Evolutionary conservation across 1,140 invertebrate genomes (phyloP).

Genomic region (Elymnias hypermnestra): DNA sequence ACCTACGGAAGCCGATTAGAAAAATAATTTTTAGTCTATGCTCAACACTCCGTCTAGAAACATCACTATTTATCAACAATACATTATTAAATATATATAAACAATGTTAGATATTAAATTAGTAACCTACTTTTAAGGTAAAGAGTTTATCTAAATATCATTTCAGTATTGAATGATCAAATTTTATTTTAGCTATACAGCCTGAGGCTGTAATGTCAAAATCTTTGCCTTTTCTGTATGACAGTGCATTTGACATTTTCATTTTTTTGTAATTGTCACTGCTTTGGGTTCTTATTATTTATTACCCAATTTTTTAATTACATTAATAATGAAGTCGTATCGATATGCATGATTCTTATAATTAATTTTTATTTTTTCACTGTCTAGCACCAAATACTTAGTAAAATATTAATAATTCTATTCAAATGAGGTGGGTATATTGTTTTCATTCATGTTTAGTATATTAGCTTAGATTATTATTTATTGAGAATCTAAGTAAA

Average conservation of each 20-base stretch:
- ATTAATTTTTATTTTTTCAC: slow-evolving; percentile 12
- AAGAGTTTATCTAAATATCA: slow-evolving; percentile 24
- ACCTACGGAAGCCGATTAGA: slow-evolving; percentile 41
- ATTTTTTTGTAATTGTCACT: too few relatives aligned
- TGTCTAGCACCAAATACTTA: slow-evolving; percentile 39
- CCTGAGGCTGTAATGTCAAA: too few relatives aligned
- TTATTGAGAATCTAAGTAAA: too few relatives aligned
- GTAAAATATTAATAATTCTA: slow-evolving; percentile 10
- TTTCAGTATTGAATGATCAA: too few relatives aligned
- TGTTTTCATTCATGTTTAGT: neutral
- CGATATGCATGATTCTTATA: slow-evolving; percentile 19
- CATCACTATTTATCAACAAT: slow-evolving; percentile 24
- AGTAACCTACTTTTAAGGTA: slow-evolving; percentile 54
- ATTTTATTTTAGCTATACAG: too few relatives aligned
- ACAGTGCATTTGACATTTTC: too few relatives aligned
- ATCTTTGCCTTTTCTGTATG: too few relatives aligned
- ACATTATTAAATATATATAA: slow-evolving; percentile 28
- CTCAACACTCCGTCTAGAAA: slow-evolving; percentile 21
- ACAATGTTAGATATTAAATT: slow-evolving; percentile 33
- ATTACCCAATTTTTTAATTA: too few relatives aligned
- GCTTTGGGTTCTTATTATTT: too few relatives aligned
- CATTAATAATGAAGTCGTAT: slow-evolving; percentile 15
- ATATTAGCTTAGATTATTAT: too few relatives aligned
- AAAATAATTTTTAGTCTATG: slow-evolving; percentile 16
- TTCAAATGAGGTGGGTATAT: slow-evolving; percentile 15